Evolutionary conservation across 2,888 invertebrate species (phyloP).

Genomic region (Chouioia cunea): DNA sequence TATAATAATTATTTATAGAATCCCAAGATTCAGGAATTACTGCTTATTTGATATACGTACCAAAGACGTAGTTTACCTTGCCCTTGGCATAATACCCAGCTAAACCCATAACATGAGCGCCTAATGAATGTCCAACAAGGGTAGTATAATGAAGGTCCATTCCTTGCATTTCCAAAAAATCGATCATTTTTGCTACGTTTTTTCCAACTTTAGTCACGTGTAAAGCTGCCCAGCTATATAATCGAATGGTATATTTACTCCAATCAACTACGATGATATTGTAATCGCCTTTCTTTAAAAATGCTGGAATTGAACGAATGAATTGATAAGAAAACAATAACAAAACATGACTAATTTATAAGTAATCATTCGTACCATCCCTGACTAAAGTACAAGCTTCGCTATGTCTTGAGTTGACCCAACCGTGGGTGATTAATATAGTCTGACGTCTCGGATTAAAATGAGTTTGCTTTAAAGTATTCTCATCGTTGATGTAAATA

Average conservation of each 20-base stretch:
- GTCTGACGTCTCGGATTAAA: constrained; percentile 54
- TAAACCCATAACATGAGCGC: constrained; percentile 60
- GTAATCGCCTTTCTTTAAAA: constrained; percentile 54
- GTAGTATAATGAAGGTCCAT: constrained; percentile 51
- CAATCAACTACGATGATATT: constrained; percentile 62
- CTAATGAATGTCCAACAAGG: constrained; percentile 62
- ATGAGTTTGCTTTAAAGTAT: constrained; percentile 44
- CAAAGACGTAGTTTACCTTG: constrained; percentile 54
- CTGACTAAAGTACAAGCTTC: constrained; percentile 52
- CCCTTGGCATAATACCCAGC: constrained; percentile 53
- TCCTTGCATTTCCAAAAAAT: constrained; percentile 55
- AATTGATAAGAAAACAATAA: neutral
- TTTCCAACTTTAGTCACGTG: constrained; percentile 53
- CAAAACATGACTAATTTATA: neutral
- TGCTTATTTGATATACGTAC: constrained; percentile 48
- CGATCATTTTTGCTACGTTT: constrained; percentile 55
- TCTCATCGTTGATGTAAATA: constrained; percentile 49
- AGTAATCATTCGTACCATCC: constrained; percentile 53
- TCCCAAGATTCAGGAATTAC: too few species aligned
- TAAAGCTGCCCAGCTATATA: constrained; percentile 52
- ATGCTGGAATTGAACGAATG: constrained; percentile 52
- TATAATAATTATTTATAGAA: too few species aligned
- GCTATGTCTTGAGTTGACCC: constrained; percentile 53
- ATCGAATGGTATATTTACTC: constrained; percentile 50
- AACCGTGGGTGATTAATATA: constrained; percentile 59